Percentiles rank a stretch among this genome's conserved stretches.
Evolutionary conservation across 92 coral and sea anemone genomes (phyloP).

Genomic region (Epizoanthus scotinus): DNA sequence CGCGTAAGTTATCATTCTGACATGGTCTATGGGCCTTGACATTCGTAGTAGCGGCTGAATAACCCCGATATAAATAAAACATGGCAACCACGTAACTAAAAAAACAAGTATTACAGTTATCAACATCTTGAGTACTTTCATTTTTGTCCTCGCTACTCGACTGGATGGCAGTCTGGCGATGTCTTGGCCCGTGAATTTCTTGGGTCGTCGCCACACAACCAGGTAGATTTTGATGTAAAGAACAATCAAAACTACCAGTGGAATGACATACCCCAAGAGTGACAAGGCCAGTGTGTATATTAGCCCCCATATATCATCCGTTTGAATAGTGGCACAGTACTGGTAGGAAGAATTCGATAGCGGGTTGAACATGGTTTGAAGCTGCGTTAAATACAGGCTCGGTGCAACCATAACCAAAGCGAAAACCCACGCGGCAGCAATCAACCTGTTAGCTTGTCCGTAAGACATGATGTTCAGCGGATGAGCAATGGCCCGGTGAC

Average conservation of each 20-base stretch:
- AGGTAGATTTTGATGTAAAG: slow-evolving; percentile 72
- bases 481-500: slow-evolving; percentile 83
- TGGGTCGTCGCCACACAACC: slow-evolving; percentile 67
- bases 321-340: slow-evolving; percentile 82
- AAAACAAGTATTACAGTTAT: slow-evolving; percentile 80
- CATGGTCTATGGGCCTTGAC: slow-evolving; percentile 52
- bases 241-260: slow-evolving; percentile 60
- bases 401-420: slow-evolving; percentile 66
- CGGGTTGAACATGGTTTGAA: slow-evolving; percentile 28
- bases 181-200: slow-evolving; percentile 23
- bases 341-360: slow-evolving; percentile 46
- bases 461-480: slow-evolving; percentile 79
- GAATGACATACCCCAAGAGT: slow-evolving; percentile 69
- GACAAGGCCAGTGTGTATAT: slow-evolving; percentile 64
- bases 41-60: slow-evolving; percentile 57
- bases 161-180: slow-evolving; percentile 55
- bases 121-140: slow-evolving; percentile 86
- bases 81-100: slow-evolving; percentile 77
- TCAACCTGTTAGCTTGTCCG: slow-evolving; percentile 71
- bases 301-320: slow-evolving; percentile 48
- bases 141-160: slow-evolving; percentile 63
- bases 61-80: slow-evolving; percentile 70
- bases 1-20: slow-evolving; percentile 65
- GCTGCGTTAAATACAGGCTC: slow-evolving; percentile 66
- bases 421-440: slow-evolving; percentile 74